These are phyloP conservation scores for Egretta garzetta DNA, from an alignment of 2,113 vertebrate genomes.

Conservation along the genomic window DNA sequence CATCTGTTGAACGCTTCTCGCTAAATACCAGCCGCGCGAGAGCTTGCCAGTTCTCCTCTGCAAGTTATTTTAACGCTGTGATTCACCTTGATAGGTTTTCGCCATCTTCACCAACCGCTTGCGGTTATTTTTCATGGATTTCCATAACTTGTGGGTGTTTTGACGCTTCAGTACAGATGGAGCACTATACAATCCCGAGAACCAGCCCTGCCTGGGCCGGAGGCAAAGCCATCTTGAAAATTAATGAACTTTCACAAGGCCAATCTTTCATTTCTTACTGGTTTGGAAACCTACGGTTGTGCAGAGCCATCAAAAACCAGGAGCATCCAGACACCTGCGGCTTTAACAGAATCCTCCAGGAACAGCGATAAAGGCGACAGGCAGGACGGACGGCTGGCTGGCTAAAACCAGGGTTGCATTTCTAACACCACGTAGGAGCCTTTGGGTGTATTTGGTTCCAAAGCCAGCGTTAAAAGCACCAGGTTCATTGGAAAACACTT, in stretches of 20 bases:
- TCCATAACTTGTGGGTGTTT: background rate
- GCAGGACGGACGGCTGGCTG: rapidly evolving
- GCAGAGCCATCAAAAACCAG: background rate
- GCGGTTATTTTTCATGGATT: rapidly evolving
- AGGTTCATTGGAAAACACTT: background rate
- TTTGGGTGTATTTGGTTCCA: rapidly evolving
- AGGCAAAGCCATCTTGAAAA: background rate
- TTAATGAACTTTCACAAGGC: background rate
- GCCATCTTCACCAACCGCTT: rapidly evolving
- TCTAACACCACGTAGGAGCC: rapidly evolving
- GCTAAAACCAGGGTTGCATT: background rate
- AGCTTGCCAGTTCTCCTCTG: background rate
- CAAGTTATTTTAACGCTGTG: background rate
- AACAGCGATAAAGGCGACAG: background rate
- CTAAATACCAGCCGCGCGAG: background rate
- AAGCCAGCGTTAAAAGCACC: rapidly evolving
- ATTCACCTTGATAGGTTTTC: background rate
- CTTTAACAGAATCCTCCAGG: background rate
- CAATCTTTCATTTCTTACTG: rapidly evolving
- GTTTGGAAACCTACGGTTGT: rapidly evolving
- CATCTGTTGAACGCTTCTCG: background rate
- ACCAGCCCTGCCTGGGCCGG: background rate
- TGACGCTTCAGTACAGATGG: background rate
- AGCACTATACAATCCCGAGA: rapidly evolving
- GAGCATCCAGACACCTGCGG: rapidly evolving